Evolutionary conservation across 2,113 vertebrate genomes (phyloP), one percentile per base, ranked within the genome.

Genomic region (Turnix velox): DNA sequence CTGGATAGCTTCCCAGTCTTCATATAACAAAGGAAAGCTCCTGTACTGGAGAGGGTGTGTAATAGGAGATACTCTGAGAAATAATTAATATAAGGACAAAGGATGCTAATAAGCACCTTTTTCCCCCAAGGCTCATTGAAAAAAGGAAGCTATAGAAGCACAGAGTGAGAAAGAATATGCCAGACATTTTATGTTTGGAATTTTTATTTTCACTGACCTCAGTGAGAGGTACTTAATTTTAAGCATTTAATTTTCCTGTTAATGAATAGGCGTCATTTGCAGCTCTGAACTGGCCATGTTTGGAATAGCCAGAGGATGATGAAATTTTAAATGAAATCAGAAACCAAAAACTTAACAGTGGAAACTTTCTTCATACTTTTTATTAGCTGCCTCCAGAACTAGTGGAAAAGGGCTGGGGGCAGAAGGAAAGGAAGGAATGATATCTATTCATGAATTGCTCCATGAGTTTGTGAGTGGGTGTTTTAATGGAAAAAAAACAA

Each of bases 311-410:
- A 43, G 42, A 72, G 67, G 54, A 40, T 93, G 94, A 84, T 89
- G 94, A 96, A 92, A 80, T 62, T 76, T 69, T 76, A 91, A 89
- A 75, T 92, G 71, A 91, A 95, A 78, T 88, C 81, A 93, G 81
- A 92, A 95, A 66, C 66, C 0, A 7, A 94, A 65, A 94, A 87
- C 84, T 93, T 94, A 37, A 37, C 35, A 85, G 69, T 87, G 94
- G 96, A 95, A 96, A 92, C 62, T 91, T 94, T 85, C 67, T 90
- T 91, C 58, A 33, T 92, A 7, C 27, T 43, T 82, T 92, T 92
- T 69, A 87, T 92, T 96, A 93, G 66, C 42, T 88, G 28, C 71
- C 66, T 92, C 35, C 23, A 68, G 51, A 82, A 65, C 30, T 87
- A 59, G 77, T 93, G 81, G 94, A 88, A 96, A 93, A 94, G 62